Percentiles rank a stretch among this genome's conserved stretches.
These are phyloP conservation scores for Thymelicus acteon DNA, from an alignment of 2,888 invertebrate genomes.

Conservation along the genomic window DNA sequence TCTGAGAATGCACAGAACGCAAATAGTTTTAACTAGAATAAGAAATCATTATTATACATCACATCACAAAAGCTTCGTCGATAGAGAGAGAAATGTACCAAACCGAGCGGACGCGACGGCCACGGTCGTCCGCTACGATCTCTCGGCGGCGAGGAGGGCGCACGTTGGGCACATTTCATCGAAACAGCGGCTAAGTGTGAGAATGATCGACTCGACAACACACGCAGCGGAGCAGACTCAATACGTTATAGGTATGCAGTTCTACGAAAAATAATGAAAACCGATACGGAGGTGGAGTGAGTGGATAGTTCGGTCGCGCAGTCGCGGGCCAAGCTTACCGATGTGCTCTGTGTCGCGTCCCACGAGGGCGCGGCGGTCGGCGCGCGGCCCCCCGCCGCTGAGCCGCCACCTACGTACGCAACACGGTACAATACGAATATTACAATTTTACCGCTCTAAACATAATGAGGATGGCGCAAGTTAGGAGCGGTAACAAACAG, in stretches of 20 bases:
- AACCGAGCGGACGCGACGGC: slow-evolving; percentile 40
- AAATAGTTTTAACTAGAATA: slow-evolving; percentile 57
- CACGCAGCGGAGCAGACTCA: slow-evolving; percentile 83
- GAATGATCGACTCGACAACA: slow-evolving; percentile 78
- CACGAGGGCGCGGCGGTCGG: slow-evolving; percentile 72
- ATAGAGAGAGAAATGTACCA: slow-evolving; percentile 75
- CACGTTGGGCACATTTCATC: slow-evolving; percentile 74
- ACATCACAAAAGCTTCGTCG: slow-evolving; percentile 82
- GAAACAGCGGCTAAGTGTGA: slow-evolving; percentile 75
- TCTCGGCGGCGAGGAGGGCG: slow-evolving; percentile 15
- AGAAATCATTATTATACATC: slow-evolving; percentile 71
- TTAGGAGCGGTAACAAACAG: background rate
- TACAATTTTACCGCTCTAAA: slow-evolving; percentile 2
- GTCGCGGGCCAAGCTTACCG: slow-evolving; percentile 79
- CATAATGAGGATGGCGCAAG: background rate
- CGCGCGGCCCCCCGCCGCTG: slow-evolving; percentile 73
- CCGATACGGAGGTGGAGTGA: slow-evolving; percentile 71
- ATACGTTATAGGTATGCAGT: slow-evolving; percentile 72
- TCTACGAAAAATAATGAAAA: slow-evolving; percentile 80
- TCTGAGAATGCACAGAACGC: slow-evolving; percentile 53
- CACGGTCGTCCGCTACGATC: slow-evolving; percentile 5
- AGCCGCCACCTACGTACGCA: slow-evolving; percentile 82
- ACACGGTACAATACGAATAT: slow-evolving; percentile 62
- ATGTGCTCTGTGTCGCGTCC: slow-evolving; percentile 75
- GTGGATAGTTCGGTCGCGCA: slow-evolving; percentile 68